These are phyloP conservation scores for Callinectes sapidus DNA, from an alignment of 2,888 invertebrate species.

Conservation along the genomic window DNA sequence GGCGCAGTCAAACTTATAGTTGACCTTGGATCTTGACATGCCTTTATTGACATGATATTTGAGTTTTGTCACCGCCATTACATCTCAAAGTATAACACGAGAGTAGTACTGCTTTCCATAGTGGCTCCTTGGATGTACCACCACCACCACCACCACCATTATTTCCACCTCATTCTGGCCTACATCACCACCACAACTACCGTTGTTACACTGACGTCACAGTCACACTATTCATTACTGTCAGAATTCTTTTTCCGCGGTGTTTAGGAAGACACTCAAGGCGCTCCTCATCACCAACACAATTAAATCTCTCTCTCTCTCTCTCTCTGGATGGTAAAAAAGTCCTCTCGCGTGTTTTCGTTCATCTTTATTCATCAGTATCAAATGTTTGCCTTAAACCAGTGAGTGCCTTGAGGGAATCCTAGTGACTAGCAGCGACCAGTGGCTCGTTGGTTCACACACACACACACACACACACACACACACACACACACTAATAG, in stretches of 20 bases:
- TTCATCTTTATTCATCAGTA: constrained; percentile 3
- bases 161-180: neutral
- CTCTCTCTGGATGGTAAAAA: constrained; percentile 28
- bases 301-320: neutral
- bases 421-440: constrained; percentile 46
- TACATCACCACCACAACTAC: neutral
- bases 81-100: no score
- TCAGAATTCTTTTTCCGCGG: no score
- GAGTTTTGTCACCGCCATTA: no score
- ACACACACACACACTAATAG: neutral
- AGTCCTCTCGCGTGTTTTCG: constrained; percentile 1
- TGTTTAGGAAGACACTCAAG: no score
- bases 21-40: no score
- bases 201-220: neutral
- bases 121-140: no score
- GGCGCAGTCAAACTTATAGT: no score
- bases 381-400: neutral
- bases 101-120: no score
- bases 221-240: no score
- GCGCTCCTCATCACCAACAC: neutral
- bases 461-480: constrained; percentile 29
- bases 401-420: constrained; percentile 17
- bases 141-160: no score
- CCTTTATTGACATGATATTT: no score
- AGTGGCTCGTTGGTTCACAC: neutral